Evolutionary conservation across 2,113 vertebrate species (phyloP).

Genomic region (Tupaia chinensis): DNA sequence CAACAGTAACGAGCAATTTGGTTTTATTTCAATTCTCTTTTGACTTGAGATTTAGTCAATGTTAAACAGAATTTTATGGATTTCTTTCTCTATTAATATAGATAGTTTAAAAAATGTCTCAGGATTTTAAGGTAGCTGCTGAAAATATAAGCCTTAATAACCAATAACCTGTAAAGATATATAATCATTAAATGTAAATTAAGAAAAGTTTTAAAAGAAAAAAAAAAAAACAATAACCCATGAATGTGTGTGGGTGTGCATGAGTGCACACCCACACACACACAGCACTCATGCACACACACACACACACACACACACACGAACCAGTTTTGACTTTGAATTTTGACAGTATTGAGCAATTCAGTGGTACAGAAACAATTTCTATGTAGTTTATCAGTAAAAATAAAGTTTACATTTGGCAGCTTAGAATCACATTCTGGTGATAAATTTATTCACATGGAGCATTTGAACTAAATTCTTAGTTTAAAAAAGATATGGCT

Average conservation of each 20-base stretch:
- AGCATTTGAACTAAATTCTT: constrained; percentile 40
- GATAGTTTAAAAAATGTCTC: not conserved
- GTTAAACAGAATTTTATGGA: not conserved
- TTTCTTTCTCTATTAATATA: not conserved
- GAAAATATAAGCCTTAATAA: not conserved
- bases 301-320: not conserved
- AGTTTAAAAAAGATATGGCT: not conserved
- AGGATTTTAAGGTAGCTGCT: not conserved
- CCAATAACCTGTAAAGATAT: not conserved
- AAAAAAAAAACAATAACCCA: no score
- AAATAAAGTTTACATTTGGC: not conserved
- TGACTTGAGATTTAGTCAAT: not conserved
- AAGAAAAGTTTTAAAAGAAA: no score
- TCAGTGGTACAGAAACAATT: not conserved
- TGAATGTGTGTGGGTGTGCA: no score
- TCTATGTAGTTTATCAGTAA: not conserved
- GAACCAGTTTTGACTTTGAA: not conserved
- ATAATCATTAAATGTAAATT: no score
- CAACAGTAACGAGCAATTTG: not conserved
- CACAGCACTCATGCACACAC: not conserved
- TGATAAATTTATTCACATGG: constrained; percentile 5
- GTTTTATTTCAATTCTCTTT: not conserved
- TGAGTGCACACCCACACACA: not conserved
- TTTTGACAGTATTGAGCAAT: not conserved
- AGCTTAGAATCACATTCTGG: constrained; percentile 33